Conservation (phyloP, 2,888 invertebrate genomes). For the Prosopocoilus inquinatus region DNA sequence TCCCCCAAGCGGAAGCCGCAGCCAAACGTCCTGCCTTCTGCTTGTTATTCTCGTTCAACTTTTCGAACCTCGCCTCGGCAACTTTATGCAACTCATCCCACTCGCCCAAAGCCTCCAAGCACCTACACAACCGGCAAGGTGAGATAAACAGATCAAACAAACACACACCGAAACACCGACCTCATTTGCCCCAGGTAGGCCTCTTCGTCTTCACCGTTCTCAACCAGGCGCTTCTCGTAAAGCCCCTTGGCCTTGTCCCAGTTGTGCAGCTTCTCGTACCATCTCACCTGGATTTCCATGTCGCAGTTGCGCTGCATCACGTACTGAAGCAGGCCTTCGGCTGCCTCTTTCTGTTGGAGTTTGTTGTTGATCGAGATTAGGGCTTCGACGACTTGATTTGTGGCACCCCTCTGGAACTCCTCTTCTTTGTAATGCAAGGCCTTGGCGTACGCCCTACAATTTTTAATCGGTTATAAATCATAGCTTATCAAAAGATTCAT, state of each 20-base stretch:
- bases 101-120: slow-evolving; percentile 93
- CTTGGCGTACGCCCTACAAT: slow-evolving; percentile 66
- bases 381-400: slow-evolving; percentile 86
- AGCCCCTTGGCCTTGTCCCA: slow-evolving; percentile 95
- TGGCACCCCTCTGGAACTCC: slow-evolving; percentile 83
- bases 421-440: slow-evolving; percentile 89
- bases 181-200: slow-evolving; percentile 90
- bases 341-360: slow-evolving; percentile 96
- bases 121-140: slow-evolving; percentile 46
- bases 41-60: slow-evolving; percentile 57
- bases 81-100: slow-evolving; percentile 86
- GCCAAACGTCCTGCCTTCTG: slow-evolving; percentile 84
- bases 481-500: too few species aligned
- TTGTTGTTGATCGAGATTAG: slow-evolving; percentile 97
- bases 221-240: slow-evolving; percentile 74
- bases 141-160: neutral
- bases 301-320: slow-evolving; percentile 76
- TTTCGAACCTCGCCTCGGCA: slow-evolving; percentile 74
- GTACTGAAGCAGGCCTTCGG: slow-evolving; percentile 87
- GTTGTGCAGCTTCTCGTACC: slow-evolving; percentile 99
- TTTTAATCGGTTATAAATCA: too few species aligned
- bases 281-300: slow-evolving; percentile 76
- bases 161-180: slow-evolving; percentile 15
- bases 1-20: slow-evolving; percentile 93
- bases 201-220: slow-evolving; percentile 67